Conservation (phyloP, 2,888 invertebrate genomes). For the Coelinius sp. region DNA sequence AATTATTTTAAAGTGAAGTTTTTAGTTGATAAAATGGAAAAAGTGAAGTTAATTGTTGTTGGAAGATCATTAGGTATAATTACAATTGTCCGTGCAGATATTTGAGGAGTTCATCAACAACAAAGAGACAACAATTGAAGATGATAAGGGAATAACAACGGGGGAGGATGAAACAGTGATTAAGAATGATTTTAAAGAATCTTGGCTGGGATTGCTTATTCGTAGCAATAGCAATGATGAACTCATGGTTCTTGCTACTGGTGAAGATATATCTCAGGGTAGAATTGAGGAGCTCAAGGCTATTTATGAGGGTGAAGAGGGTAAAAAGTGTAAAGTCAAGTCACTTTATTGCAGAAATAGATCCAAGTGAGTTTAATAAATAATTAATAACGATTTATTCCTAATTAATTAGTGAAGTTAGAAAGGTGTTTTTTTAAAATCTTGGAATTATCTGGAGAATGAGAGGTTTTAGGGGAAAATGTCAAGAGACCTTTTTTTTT, state of each 20-base stretch:
- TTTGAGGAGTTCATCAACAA: conserved; percentile 67
- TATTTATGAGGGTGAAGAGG: conserved; percentile 61
- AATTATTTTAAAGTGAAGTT: not conserved
- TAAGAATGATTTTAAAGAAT: conserved; percentile 41
- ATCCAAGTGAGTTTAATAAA: conserved; percentile 57
- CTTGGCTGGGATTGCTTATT: conserved; percentile 63
- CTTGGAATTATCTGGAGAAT: not conserved
- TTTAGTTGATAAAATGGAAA: not conserved
- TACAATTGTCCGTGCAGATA: conserved; percentile 51
- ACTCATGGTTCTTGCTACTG: conserved; percentile 67
- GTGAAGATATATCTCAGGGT: conserved; percentile 59
- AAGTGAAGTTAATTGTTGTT: not conserved
- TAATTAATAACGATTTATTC: not conserved
- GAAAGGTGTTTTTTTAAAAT: not conserved
- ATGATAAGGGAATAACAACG: conserved; percentile 34
- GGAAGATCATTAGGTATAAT: not conserved
- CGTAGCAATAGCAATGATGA: conserved; percentile 65
- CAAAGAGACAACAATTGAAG: conserved; percentile 47
- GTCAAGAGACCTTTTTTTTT: too few relatives aligned
- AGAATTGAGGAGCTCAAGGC: conserved; percentile 65
- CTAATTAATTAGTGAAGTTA: conserved; percentile 18
- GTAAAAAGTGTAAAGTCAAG: conserved; percentile 67
- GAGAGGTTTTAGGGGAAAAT: not conserved
- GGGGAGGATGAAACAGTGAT: conserved; percentile 35
- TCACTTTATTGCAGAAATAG: conserved; percentile 68